phyloP scores from a whole-genome alignment of 2,888 invertebrate species.

The Apamea epomidion region DNA sequence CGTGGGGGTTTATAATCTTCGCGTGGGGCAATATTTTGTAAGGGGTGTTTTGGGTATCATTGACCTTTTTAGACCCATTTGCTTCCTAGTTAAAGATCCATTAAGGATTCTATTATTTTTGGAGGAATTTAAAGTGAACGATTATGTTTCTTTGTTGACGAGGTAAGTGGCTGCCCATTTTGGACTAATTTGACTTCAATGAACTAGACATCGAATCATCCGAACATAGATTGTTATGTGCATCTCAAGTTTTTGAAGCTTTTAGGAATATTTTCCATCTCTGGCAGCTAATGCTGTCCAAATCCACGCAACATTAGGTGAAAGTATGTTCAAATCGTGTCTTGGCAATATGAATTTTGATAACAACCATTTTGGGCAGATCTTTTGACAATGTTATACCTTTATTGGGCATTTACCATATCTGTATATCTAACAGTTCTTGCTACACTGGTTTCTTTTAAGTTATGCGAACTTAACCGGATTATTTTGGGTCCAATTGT shows the following conservation, averaged over 20 bases:
- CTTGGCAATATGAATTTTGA: conserved; percentile 50
- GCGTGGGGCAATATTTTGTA: conserved; percentile 72
- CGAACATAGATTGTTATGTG: neutral
- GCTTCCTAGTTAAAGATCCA: conserved; percentile 66
- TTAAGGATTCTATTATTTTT: conserved; percentile 48
- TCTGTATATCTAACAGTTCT: conserved; percentile 41
- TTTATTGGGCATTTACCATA: conserved; percentile 49
- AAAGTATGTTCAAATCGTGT: conserved; percentile 61
- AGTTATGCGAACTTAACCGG: conserved; percentile 60
- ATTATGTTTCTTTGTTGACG: conserved; percentile 18
- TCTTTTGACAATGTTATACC: conserved; percentile 53
- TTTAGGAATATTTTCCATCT: conserved; percentile 10
- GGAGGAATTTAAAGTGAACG: conserved; percentile 27
- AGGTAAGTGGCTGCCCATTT: conserved; percentile 10
- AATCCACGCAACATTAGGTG: conserved; percentile 33
- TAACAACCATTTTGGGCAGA: conserved; percentile 55
- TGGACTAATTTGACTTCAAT: conserved; percentile 14
- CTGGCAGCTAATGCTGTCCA: neutral
- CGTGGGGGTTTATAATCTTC: conserved; percentile 73
- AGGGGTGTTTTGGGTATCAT: conserved; percentile 76
- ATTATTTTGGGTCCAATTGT: conserved; percentile 63
- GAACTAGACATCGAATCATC: neutral
- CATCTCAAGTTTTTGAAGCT: conserved; percentile 2
- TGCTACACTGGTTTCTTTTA: conserved; percentile 53
- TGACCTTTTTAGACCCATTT: conserved; percentile 72